Evolutionary conservation across 2,113 vertebrate species (phyloP), one percentile per base, ranked within the genome.

Genomic region (Oryzias celebensis): DNA sequence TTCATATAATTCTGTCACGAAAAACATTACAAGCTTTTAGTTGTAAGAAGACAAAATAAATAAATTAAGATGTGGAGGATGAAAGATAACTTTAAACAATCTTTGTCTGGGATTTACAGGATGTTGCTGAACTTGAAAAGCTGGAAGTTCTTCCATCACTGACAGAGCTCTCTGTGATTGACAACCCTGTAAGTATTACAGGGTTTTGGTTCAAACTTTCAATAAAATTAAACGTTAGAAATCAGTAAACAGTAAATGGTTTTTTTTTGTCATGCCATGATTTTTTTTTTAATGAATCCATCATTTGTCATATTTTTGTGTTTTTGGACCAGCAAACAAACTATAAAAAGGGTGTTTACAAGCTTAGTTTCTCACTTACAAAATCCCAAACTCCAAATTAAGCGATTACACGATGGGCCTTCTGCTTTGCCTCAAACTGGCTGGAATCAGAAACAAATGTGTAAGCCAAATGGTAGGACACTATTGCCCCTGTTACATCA

Each of bases 51-150:
- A 31, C 26, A 47, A 23, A 47, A 43, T 58, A 22, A 12, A 36
- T 36, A 58, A 65, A 76, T 50, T 15, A n/a, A 14, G 18, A 1
- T 20, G 1, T 3, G 12, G 24, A 20, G n/a, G 47, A 23, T 47
- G 5, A 23, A 26, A 50, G 61, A 58, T 4, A 46, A 63, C 42
- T 57, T 23, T 2, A 65, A 47, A 31, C 50, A 50, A 62, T 64
- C 5, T 47, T 68, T 66, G 13, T 74, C 18, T 64, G 4, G 23
- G 69, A 74, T 57, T 75, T 73, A 14, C 54, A 95, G 93, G 93
- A 95, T 52, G 76, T 93, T 14, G 36, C 86, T 46, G 93, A 96
- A 85, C 80, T 95, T 58, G 92, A 95, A 68, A 97, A 95, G 75
- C 87, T 95, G 59, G 91, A 93, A 26, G 78, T 71, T 65, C 87